Percentiles rank a stretch among this genome's conserved stretches.
Conservation (phyloP, 2,797 vertebrate genomes). For the Eospalax fontanierii region DNA sequence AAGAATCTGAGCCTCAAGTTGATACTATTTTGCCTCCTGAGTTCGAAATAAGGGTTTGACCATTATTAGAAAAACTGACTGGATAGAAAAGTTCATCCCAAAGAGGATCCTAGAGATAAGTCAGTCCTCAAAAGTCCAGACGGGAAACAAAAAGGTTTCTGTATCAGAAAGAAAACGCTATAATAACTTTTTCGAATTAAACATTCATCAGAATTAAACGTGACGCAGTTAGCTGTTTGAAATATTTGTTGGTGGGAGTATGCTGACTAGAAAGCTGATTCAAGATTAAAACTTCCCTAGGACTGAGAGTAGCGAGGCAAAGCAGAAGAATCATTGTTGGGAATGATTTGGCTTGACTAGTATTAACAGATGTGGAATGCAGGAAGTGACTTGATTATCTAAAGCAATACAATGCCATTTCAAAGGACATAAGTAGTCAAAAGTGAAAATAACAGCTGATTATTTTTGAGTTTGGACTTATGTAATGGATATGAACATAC, state of each 20-base stretch:
- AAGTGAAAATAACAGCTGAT: not conserved
- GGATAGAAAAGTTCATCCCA: not conserved
- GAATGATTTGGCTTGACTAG: not conserved
- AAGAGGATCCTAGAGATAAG: not conserved
- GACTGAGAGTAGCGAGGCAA: not conserved
- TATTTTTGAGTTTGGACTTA: not conserved
- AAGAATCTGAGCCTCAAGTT: not conserved
- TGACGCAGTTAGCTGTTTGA: not conserved
- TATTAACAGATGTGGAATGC: not conserved
- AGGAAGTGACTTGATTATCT: not conserved
- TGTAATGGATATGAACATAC: not conserved
- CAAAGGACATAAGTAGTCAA: not conserved
- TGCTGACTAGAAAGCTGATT: not conserved
- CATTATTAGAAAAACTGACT: not conserved
- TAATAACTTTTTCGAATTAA: not conserved
- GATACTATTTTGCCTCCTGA: not conserved
- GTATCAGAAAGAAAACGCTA: not conserved
- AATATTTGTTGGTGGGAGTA: not conserved
- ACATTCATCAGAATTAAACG: not conserved
- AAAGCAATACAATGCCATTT: not conserved
- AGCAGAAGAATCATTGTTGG: not conserved
- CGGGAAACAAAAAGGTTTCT: not conserved
- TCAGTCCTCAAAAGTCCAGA: not conserved
- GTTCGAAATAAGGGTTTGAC: not conserved
- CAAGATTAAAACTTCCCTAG: not conserved